phyloP scores from a whole-genome alignment of 35 echinoderm and acorn worm species.

The Nesometra sesokonis region DNA sequence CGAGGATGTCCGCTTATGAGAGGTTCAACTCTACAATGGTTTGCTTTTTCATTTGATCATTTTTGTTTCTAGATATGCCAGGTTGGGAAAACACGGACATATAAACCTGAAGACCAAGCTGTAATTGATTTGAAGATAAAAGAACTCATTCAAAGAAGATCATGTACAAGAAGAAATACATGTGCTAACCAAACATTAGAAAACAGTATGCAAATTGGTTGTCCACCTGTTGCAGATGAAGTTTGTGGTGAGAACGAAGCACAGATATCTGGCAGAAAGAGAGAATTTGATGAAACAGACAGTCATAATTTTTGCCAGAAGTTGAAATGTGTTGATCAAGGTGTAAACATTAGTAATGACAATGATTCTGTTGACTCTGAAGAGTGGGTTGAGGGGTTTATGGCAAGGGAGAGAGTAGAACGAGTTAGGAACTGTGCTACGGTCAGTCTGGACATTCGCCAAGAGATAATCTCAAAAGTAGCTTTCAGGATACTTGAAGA shows the following conservation, averaged over 20 bases:
- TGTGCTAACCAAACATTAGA: background rate
- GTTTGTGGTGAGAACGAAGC: too few species aligned
- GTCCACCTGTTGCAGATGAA: background rate
- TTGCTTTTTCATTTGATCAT: too few species aligned
- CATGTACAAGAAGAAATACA: background rate
- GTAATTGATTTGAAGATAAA: slow-evolving; percentile 1
- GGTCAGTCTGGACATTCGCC: slow-evolving; percentile 29
- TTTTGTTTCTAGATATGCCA: slow-evolving; percentile 38
- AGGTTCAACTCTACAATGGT: too few species aligned
- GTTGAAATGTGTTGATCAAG: background rate
- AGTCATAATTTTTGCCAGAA: background rate
- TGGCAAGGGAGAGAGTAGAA: slow-evolving; percentile 51
- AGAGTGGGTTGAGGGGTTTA: slow-evolving; percentile 43
- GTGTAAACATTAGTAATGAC: background rate
- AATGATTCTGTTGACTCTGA: background rate
- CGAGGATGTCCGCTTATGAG: too few species aligned
- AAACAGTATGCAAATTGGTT: background rate
- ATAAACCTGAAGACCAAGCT: background rate
- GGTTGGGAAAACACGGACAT: slow-evolving; percentile 32
- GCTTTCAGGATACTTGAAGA: slow-evolving; percentile 24
- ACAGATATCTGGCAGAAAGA: background rate
- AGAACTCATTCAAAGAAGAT: slow-evolving; percentile 2
- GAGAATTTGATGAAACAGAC: background rate
- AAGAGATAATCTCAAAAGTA: slow-evolving; percentile 42
- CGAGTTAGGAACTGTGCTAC: slow-evolving; percentile 64